Evolutionary conservation across 2,797 vertebrate species (phyloP), one percentile per base, ranked within the genome.

Genomic region (Danio tinwini): DNA sequence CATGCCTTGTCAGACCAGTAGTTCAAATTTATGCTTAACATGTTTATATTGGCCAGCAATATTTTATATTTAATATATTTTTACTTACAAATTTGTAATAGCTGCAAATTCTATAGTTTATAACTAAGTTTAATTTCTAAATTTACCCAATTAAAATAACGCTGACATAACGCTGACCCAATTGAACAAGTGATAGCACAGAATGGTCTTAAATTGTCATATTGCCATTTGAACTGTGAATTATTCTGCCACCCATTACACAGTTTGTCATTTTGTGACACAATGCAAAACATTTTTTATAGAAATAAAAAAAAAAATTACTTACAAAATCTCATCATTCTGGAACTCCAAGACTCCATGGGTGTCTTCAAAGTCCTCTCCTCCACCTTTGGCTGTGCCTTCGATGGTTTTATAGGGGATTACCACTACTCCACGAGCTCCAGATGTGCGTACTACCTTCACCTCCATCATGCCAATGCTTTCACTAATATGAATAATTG

Each of bases 241-340:
- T 9, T 5, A 56, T 6, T 63, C 40, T 37, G 14, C 14, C 10
- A 42, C 37, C 9, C 7, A 49, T 69, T 4, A 21, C 11, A 39
- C 10, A 49, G 9, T 64, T 21, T 40, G 13, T 16, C 8, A 39
- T 45, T 77, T 39, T 5, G 47, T 17, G 39, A n/a, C 19, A 62
- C 29, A 65, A 76, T 29, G 16, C 47, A 55, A 37, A 16, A 50
- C 13, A 29, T 29, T 52, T 14, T 5, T 37, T 19, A 40, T 50
- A 6, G 37, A 1, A 37, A 16, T 29, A 29, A 29, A 73, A 40
- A 42, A 0, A 73, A 68, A 19, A 21, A 55, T 81, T 8, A 96
- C 97, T 98, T 93, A 99, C 98, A 94, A 91, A 88, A 97, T 97
- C 85, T 99, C 96, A 12, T 98, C 96, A 0, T 99, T 96, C 86